Evolutionary conservation across 2,888 invertebrate genomes (phyloP), one percentile per base, ranked within the genome.

Genomic region (Leptinotarsa tumamoca): DNA sequence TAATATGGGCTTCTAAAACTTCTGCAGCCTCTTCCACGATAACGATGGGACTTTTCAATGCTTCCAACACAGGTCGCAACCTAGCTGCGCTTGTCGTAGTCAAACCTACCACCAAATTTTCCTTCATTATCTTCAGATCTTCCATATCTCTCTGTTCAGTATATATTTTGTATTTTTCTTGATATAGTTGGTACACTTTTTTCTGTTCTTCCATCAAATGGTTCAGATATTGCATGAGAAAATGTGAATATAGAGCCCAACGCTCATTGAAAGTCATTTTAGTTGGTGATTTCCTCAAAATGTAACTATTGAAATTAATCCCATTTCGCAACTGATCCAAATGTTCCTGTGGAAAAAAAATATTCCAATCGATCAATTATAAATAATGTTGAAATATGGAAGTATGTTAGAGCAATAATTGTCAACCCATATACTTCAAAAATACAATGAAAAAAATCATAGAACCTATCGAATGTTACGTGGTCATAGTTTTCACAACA

Each of bases 21-120:
- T 97, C 96, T 0, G 96, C 96, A 0, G 96, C 96, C 89, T 97
- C 97, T 68, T 97, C 97, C 1, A 97, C 94, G 18, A 95, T 91
- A 0, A 95, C 94, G 82, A 95, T 92, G 77, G 92, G 91, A 3
- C 92, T 91, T 73, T 90, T 88, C 4, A 95, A 86, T 67, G 90
- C 88, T 70, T 90, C 56, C 50, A 75, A 54, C 10, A 94, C 88
- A 5, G 90, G 89, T 80, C 92, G 92, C 23, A 92, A 87, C 72
- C 92, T 90, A 0, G 95, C 95, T 0, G 95, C 95, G 21, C 92
- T 92, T 0, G 94, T 93, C 0, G 95, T 95, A 4, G 96, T 96
- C 86, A 94, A 92, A 0, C 94, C 95, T 33, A 95, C 90, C 1
- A 95, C 91, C 50, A 68, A 23, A 67, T 90, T 90, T 0, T 88